phyloP scores from a whole-genome alignment of 2,113 vertebrate species.

The Myxocyprinus asiaticus region DNA sequence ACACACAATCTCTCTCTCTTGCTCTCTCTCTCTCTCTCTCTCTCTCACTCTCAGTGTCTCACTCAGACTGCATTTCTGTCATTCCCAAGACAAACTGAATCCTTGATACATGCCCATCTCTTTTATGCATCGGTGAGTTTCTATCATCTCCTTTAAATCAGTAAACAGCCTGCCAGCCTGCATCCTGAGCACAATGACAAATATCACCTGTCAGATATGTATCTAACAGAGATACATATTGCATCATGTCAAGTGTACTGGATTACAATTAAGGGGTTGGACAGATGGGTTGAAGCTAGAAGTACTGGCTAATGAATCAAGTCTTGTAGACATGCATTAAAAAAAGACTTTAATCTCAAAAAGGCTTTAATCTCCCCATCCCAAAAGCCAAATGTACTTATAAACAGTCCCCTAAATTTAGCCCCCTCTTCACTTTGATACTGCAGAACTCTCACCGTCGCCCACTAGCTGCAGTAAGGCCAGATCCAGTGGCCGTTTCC shows the following conservation, averaged over 20 bases:
- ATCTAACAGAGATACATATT: conserved; percentile 18
- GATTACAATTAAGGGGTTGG: conserved; percentile 6
- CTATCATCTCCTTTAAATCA: conserved; percentile 25
- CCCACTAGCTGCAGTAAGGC: conserved; percentile 91
- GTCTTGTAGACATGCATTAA: conserved; percentile 31
- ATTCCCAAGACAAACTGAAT: conserved; percentile 10
- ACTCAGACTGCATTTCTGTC: background rate
- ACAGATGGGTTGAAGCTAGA: conserved; percentile 6
- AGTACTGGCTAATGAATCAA: conserved; percentile 18
- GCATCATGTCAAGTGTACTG: conserved; percentile 1
- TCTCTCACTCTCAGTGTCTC: too few species aligned
- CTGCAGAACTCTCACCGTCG: conserved; percentile 77
- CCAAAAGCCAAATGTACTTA: conserved; percentile 3
- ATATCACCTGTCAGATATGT: conserved; percentile 17
- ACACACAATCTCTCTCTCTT: too few species aligned
- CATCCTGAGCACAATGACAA: background rate
- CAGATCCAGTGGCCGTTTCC: conserved; percentile 91
- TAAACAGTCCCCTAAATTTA: background rate
- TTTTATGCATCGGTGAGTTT: conserved; percentile 5
- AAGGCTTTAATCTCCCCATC: conserved; percentile 10
- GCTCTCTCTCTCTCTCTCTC: too few species aligned
- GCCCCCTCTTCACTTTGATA: background rate
- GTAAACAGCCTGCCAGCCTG: conserved; percentile 20
- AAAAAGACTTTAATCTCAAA: conserved; percentile 1
- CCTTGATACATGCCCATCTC: conserved; percentile 21